Conservation (phyloP, 2,797 vertebrate genomes). For the Calcarius lapponicus region DNA sequence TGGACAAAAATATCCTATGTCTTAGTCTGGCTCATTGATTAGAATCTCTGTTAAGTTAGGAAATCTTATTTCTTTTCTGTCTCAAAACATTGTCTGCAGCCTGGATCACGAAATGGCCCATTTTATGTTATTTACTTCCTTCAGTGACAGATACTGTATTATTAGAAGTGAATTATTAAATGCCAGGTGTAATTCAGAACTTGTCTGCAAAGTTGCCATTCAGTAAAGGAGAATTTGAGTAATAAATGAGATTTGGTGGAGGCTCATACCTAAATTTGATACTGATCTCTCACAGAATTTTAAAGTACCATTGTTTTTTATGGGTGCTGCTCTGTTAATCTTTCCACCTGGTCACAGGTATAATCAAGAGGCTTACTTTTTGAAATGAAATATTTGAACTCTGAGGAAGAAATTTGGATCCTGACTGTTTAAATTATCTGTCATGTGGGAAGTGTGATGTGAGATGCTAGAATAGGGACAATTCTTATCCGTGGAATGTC, state of each 20-base stretch:
- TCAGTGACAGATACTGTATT: background rate
- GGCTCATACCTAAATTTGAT: background rate
- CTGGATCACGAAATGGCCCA: background rate
- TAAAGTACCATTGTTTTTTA: background rate
- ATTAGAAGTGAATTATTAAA: background rate
- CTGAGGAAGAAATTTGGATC: background rate
- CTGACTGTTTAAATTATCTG: background rate
- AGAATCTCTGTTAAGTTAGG: background rate
- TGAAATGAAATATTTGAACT: background rate
- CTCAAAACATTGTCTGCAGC: background rate
- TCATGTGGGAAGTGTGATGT: background rate
- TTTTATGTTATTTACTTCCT: background rate
- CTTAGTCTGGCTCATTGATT: background rate
- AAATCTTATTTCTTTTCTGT: background rate
- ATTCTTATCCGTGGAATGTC: background rate
- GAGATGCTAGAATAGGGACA: background rate
- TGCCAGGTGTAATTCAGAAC: background rate
- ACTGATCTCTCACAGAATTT: background rate
- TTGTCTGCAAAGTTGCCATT: background rate
- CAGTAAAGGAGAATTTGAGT: background rate
- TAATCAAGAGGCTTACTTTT: background rate
- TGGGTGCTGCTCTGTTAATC: background rate
- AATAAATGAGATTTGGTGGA: background rate
- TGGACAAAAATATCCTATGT: background rate
- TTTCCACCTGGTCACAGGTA: background rate